Percentiles rank a stretch among this genome's conserved stretches.
Evolutionary conservation across 1,140 invertebrate species (phyloP).

Genomic region (Hycleus cichorii): DNA sequence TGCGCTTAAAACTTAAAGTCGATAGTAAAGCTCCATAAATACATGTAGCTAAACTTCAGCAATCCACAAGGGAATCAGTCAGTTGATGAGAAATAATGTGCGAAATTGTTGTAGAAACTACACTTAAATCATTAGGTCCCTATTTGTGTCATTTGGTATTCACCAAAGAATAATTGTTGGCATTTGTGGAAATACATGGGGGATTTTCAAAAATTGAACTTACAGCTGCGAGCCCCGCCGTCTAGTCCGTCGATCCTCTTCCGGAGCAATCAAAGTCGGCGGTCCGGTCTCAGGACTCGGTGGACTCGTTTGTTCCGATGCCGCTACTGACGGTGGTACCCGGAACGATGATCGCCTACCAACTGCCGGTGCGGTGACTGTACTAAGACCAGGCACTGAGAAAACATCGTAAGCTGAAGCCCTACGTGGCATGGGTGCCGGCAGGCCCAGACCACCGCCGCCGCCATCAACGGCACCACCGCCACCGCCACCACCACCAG

Average conservation of each 20-base stretch:
- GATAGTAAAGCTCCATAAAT: too few relatives aligned
- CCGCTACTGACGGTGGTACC: conserved; percentile 42
- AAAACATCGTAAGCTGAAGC: conserved; percentile 77
- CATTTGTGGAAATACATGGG: too few relatives aligned
- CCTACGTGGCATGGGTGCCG: conserved; percentile 59
- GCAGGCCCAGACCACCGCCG: conserved; percentile 51
- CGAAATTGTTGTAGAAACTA: too few relatives aligned
- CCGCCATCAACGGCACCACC: conserved; percentile 33
- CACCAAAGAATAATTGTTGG: too few relatives aligned
- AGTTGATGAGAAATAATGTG: too few relatives aligned
- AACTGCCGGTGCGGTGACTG: conserved; percentile 35
- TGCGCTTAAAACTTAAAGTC: too few relatives aligned
- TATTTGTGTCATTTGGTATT: too few relatives aligned
- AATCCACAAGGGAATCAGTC: too few relatives aligned
- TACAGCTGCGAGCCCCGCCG: conserved; percentile 71
- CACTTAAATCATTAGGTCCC: too few relatives aligned
- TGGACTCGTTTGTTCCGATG: conserved; percentile 49
- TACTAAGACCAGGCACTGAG: conserved; percentile 42
- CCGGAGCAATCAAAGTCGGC: conserved; percentile 47
- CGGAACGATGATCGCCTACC: conserved; percentile 64
- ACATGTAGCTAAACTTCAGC: too few relatives aligned
- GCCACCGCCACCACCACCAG: conserved; percentile 35
- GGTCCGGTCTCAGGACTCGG: conserved; percentile 44
- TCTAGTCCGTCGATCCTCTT: conserved; percentile 64
- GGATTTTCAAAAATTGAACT: conserved; percentile 40